A percentile compares a stretch with the other conserved stretches of the same genome.
Evolutionary conservation across 2,888 invertebrate species (phyloP).

Genomic region (Drepanosiphum platanoidis): DNA sequence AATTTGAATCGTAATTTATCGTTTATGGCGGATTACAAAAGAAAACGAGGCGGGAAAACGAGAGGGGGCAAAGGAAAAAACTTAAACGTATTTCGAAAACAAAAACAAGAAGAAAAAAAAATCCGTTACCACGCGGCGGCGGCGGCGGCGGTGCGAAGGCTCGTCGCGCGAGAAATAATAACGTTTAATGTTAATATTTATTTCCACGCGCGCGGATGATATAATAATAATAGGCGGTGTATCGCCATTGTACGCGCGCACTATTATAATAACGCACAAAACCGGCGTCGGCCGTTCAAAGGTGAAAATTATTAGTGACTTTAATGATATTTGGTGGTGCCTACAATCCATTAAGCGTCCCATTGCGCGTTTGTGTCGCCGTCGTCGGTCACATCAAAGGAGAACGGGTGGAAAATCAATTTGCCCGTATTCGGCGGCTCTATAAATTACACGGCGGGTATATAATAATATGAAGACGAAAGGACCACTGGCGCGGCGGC

Average conservation of each 20-base stretch:
- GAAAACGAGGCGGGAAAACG: not conserved
- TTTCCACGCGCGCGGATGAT: too few relatives aligned
- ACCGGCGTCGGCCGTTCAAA: conserved; percentile 33
- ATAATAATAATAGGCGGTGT: not conserved
- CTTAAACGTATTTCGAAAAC: not conserved
- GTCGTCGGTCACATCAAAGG: conserved; percentile 54
- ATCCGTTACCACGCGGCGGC: not conserved
- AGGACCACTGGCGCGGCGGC: conserved; percentile 1
- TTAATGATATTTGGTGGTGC: not conserved
- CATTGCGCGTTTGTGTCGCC: conserved; percentile 29
- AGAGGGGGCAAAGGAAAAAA: not conserved
- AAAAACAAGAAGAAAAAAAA: not conserved
- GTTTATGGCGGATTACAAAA: too few relatives aligned
- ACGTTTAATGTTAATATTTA: not conserved
- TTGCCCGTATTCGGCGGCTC: not conserved
- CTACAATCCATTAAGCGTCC: conserved; percentile 49
- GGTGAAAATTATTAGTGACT: conserved; percentile 28
- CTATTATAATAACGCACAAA: too few relatives aligned
- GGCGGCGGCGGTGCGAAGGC: too few relatives aligned
- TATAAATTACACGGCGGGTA: not conserved
- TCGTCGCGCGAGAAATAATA: not conserved
- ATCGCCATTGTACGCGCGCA: not conserved
- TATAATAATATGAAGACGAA: not conserved
- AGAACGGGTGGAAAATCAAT: conserved; percentile 50
- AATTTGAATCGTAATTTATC: conserved; percentile 52